Evolutionary conservation across 2,888 invertebrate genomes (phyloP).

Genomic region (Ophion obscuratus): DNA sequence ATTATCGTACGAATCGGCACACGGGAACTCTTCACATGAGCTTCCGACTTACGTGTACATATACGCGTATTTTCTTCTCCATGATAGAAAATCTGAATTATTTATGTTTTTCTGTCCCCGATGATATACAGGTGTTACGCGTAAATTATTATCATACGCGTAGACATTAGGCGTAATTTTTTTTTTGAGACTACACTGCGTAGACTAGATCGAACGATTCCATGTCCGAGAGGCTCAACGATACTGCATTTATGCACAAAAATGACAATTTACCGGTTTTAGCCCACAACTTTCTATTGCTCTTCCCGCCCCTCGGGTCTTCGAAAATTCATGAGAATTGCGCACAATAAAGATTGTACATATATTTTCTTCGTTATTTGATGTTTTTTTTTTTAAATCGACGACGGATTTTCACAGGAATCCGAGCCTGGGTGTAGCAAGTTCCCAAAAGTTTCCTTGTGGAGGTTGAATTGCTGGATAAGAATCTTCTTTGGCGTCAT

Average conservation of each 20-base stretch:
- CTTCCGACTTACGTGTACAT: constrained; percentile 56
- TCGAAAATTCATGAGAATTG: constrained; percentile 15
- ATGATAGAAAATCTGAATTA: background rate
- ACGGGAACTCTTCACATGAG: constrained; percentile 42
- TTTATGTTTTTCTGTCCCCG: background rate
- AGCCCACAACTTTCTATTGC: background rate
- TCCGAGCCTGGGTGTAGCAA: too few relatives aligned
- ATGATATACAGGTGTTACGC: background rate
- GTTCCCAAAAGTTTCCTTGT: too few relatives aligned
- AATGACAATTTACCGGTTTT: background rate
- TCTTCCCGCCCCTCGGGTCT: constrained; percentile 3
- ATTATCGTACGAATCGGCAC: constrained; percentile 11
- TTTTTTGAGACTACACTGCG: background rate
- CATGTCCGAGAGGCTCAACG: constrained; percentile 9
- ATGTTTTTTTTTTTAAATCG: too few relatives aligned
- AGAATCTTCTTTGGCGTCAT: too few relatives aligned
- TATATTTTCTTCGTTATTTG: background rate
- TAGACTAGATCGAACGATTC: constrained; percentile 8
- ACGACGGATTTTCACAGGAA: too few relatives aligned
- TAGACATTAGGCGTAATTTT: too few relatives aligned
- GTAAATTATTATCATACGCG: background rate
- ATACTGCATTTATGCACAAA: background rate
- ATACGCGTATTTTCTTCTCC: background rate
- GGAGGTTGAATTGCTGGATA: too few relatives aligned
- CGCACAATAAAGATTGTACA: background rate